Evolutionary conservation across 2,113 vertebrate genomes (phyloP).

Genomic region (Dromas ardeola): DNA sequence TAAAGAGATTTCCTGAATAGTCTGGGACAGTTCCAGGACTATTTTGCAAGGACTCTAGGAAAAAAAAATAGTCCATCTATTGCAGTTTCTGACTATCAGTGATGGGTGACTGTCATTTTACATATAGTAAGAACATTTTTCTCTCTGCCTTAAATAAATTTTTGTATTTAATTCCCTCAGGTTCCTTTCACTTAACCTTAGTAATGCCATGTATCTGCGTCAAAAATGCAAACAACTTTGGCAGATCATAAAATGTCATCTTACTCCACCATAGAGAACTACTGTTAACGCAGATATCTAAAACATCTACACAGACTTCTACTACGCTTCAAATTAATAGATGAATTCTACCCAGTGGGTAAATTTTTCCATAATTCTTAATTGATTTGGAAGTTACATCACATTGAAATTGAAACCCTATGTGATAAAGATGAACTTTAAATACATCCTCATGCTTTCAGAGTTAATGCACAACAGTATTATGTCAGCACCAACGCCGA

Average conservation of each 20-base stretch:
- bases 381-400: neutral
- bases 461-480: neutral
- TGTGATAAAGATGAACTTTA: neutral
- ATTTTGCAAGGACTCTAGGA: neutral
- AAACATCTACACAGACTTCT: neutral
- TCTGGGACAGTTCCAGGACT: neutral
- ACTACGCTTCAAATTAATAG: neutral
- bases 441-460: neutral
- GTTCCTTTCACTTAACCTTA: neutral
- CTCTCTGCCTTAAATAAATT: neutral
- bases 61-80: neutral
- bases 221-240: constrained; percentile 24
- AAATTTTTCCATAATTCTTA: neutral
- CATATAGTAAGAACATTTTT: neutral
- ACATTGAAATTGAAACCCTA: neutral
- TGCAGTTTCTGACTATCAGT: neutral
- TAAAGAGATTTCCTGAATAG: neutral
- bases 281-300: neutral
- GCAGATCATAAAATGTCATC: neutral
- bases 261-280: neutral
- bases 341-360: neutral
- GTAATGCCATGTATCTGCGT: neutral
- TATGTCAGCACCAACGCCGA: neutral
- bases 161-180: neutral
- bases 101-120: neutral